phyloP scores from a whole-genome alignment of 2,113 vertebrate genomes.

The Trichomycterus rosablanca region DNA sequence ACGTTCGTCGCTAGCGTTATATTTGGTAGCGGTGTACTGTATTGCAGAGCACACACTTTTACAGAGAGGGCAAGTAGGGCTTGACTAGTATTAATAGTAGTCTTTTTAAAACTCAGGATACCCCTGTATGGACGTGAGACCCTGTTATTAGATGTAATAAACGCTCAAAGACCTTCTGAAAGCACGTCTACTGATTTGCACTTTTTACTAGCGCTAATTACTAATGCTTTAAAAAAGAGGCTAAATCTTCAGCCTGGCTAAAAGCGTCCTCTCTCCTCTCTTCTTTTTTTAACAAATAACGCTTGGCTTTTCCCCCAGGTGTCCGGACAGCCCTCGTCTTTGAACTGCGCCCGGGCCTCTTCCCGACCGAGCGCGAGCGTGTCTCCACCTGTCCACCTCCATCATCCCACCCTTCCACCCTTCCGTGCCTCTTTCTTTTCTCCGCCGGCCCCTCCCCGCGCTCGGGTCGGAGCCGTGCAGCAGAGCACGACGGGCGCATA shows the following conservation, averaged over 20 bases:
- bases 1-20: constrained; percentile 57
- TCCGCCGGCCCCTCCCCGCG: constrained; percentile 24
- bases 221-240: constrained; percentile 7
- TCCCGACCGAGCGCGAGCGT: constrained; percentile 57
- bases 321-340: constrained; percentile 54
- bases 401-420: constrained; percentile 34
- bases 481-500: constrained; percentile 9
- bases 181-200: not conserved
- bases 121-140: not conserved
- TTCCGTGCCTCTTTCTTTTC: constrained; percentile 41
- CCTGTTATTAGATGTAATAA: not conserved
- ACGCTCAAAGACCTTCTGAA: constrained; percentile 1
- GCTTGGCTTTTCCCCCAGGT: constrained; percentile 59
- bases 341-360: constrained; percentile 60
- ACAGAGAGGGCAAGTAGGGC: constrained; percentile 24
- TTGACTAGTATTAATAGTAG: constrained; percentile 27
- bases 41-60: constrained; percentile 31
- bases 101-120: not conserved
- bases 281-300: constrained; percentile 27
- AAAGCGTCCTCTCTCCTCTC: constrained; percentile 21
- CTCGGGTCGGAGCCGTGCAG: constrained; percentile 22
- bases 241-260: constrained; percentile 22
- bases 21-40: constrained; percentile 57
- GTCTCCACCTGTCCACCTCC: constrained; percentile 44
- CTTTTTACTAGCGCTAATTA: constrained; percentile 9